These are phyloP conservation scores for Lasioglossum baleicum DNA, from an alignment of 1,140 invertebrate species.

Conservation along the genomic window DNA sequence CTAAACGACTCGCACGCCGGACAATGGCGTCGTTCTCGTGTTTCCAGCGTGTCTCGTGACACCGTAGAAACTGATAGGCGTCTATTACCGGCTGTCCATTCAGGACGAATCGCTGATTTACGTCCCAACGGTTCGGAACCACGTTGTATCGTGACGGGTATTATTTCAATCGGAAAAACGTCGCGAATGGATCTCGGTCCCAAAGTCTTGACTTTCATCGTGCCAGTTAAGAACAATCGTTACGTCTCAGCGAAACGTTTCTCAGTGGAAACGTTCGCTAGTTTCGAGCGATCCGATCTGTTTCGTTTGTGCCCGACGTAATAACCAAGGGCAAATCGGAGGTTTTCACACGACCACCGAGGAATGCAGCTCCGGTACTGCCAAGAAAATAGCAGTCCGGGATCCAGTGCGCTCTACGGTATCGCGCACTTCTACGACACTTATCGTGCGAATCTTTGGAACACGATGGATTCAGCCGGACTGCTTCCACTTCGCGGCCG, in stretches of 20 bases:
- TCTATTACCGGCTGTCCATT: not conserved
- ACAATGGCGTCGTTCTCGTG: too few relatives aligned
- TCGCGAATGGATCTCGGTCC: too few relatives aligned
- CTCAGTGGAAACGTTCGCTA: not conserved
- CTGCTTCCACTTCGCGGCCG: not conserved
- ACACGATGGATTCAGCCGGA: slow-evolving; percentile 30
- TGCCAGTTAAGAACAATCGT: too few relatives aligned
- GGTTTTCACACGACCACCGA: slow-evolving; percentile 36
- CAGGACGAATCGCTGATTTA: not conserved
- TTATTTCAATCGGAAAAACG: too few relatives aligned
- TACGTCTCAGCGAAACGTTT: too few relatives aligned
- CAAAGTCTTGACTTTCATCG: too few relatives aligned
- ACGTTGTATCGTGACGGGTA: too few relatives aligned
- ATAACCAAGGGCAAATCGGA: slow-evolving; percentile 2
- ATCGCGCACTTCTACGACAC: slow-evolving; percentile 32
- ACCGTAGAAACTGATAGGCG: not conserved
- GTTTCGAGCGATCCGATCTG: slow-evolving; percentile 10
- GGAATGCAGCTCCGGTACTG: slow-evolving; percentile 22
- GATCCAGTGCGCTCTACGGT: slow-evolving; percentile 35
- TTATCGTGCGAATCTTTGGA: slow-evolving; percentile 47
- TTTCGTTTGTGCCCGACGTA: not conserved
- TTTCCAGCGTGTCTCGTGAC: not conserved
- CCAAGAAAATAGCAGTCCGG: slow-evolving; percentile 23
- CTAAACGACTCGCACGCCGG: not conserved
- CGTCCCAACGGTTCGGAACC: too few relatives aligned